Base-by-base conservation (phyloP, 2,113 vertebrate genomes). In the Apodemus sylvaticus region DNA sequence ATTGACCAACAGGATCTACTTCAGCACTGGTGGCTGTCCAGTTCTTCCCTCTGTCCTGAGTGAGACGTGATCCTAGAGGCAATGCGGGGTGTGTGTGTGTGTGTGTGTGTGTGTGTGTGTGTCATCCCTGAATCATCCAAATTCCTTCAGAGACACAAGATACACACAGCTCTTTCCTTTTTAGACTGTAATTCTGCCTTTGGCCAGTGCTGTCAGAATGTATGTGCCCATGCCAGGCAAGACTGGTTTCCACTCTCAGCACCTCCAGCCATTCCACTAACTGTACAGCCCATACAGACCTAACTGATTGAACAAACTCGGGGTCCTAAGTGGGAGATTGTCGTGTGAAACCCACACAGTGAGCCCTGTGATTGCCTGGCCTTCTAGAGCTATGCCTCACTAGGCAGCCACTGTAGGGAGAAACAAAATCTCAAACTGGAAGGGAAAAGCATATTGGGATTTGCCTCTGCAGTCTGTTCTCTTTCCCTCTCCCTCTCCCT, bases 281-380 rank as follows among this genome's bases (percentile, higher is more conserved):
- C 45, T 26, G 19, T 3, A 34, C 5, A 3, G 53, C 4, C 1
- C 36, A 29, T 0, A 48, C 90, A 92, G 94, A 20, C 8, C 0
- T 68, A 86, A 94, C 77, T 97, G 93, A 97, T 45, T 70, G 89
- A 74, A 9, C 42, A 97, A 90, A 5, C 42, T 71, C 58, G 83
- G 81, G 20, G 78, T 76, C 36, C 60, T 86, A 12, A 7, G 42
- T 95, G 90, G 91, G 29, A 77, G 95, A 74, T 0, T 85, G n/a
- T 58, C 17, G 86, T 85, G 86, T 70, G 39, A 91, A 96, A 66
- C 53, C 7, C 51, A 71, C 11, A 13, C 48, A 89, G 76, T 60
- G 88, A 89, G 78, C 78, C 39, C 34, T 85, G 0, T 0, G 96
- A 95, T 19, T 36, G n/a, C 34, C 77, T 77, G 92, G 94, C 92